These are phyloP conservation scores for Epistrophella euchroma DNA, from an alignment of 2,888 invertebrate species.

Conservation along the genomic window DNA sequence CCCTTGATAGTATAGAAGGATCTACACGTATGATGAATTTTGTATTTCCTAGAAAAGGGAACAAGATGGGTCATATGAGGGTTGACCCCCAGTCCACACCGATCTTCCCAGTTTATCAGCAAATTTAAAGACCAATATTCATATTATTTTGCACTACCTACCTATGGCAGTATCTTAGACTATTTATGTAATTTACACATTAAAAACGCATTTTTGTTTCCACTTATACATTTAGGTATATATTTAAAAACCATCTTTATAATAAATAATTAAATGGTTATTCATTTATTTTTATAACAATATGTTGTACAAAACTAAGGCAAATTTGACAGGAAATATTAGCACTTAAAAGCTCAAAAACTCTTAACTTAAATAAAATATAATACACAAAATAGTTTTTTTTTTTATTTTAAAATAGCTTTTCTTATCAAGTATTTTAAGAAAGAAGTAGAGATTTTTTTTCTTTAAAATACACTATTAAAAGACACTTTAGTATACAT, in stretches of 20 bases:
- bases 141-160: no score
- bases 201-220: neutral
- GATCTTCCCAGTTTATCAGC: no score
- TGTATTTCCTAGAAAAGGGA: no score
- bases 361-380: slow-evolving; percentile 37
- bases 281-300: slow-evolving; percentile 25
- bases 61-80: no score
- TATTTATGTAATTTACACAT: no score
- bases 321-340: slow-evolving; percentile 35
- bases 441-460: slow-evolving; percentile 7
- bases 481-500: slow-evolving; percentile 50
- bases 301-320: slow-evolving; percentile 43
- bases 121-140: no score
- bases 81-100: no score
- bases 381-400: slow-evolving; percentile 11
- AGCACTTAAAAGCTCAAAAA: slow-evolving; percentile 14
- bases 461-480: slow-evolving; percentile 7
- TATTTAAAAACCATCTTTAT: slow-evolving; percentile 31
- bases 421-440: slow-evolving; percentile 3
- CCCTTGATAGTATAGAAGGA: no score
- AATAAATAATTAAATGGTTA: slow-evolving; percentile 16
- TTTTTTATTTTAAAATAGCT: neutral
- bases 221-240: neutral
- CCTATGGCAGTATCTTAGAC: no score
- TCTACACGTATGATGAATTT: no score